Base-by-base conservation (phyloP, 2,888 invertebrate species). In the Piscicola geometra region DNA sequence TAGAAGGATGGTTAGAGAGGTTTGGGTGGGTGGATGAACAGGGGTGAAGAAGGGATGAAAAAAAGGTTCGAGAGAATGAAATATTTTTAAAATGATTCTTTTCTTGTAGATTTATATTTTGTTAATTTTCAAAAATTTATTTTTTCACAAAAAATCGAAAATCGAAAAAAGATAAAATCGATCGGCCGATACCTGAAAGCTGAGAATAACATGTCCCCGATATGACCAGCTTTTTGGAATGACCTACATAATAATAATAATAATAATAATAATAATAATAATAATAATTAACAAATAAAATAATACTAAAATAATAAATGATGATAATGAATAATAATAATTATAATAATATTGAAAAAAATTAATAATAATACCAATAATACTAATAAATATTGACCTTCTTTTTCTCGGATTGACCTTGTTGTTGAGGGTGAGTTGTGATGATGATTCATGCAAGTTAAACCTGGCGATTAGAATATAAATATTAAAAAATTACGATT, bases 141-240 rank as follows among this genome's bases (percentile, higher is more conserved):
- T n/a, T 64, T 12, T 30, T 12, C 9, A 64, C 9, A 15, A 50
- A 15, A 50, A 18, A 50, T 50, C 52, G n/a, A 50, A 50, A 15
- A 50, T 18, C 52, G 15, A 18, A 18, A 18, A 50, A 15, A 18
- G n/a, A 18, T 18, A 18, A 18, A 50, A 50, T 18, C n/a, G n/a
- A n/a, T 28, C 9, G 3, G 3, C 21, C 9, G 9, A 9, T 32
- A 67, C 67, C 67, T 67, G n/a, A 33, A 67, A 32, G 67, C 67
- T 3, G 67, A 32, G n/a, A 67, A 67, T 9, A 67, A 32, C 30
- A 67, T 5, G 15, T 67, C 33, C 5, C 67, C 67, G 3, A 67
- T 32, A n/a, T 67, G 67, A 67, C 67, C 67, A 12, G 35, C 67
- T 28, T 67, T 67, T 32, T 67, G 32, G 67, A 67, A 67, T 28